These are phyloP conservation scores for Crocuta crocuta DNA, from an alignment of 2,113 vertebrate genomes.

Conservation along the genomic window DNA sequence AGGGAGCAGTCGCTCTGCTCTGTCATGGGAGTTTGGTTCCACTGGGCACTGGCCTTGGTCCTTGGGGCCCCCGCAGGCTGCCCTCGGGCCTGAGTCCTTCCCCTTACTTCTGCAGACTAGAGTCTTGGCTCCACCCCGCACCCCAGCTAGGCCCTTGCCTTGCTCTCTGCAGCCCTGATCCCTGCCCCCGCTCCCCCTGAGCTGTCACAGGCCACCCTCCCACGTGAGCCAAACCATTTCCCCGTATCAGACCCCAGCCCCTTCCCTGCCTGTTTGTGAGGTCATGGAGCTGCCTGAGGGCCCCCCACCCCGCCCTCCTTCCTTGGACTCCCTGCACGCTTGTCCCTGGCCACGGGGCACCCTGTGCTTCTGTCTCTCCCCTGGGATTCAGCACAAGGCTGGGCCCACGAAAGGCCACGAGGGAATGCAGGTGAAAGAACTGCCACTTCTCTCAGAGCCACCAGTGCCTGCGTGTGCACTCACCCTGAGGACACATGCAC, in stretches of 20 bases:
- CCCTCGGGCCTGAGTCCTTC: neutral
- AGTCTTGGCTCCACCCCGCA: neutral
- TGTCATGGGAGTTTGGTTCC: neutral
- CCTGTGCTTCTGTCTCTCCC: neutral
- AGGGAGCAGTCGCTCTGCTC: neutral
- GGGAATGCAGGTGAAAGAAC: neutral
- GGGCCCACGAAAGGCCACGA: neutral
- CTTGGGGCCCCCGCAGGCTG: neutral
- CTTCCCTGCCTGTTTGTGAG: neutral
- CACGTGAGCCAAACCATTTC: neutral
- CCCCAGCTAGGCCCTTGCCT: neutral
- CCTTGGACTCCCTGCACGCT: neutral
- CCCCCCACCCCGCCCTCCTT: neutral
- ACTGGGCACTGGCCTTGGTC: neutral
- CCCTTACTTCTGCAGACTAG: neutral
- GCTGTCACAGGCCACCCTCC: neutral
- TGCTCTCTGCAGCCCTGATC: neutral
- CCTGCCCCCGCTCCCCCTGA: neutral
- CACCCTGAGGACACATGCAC: too few species aligned
- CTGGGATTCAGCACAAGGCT: neutral
- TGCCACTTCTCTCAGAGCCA: neutral
- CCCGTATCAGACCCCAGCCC: fast-evolving
- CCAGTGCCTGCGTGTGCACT: neutral
- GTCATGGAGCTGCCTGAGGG: neutral
- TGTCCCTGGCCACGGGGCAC: neutral